Percentiles rank a stretch among this genome's conserved stretches.
phyloP scores from a whole-genome alignment of 2,113 vertebrate species.

The Phylloscopus trochilus region DNA sequence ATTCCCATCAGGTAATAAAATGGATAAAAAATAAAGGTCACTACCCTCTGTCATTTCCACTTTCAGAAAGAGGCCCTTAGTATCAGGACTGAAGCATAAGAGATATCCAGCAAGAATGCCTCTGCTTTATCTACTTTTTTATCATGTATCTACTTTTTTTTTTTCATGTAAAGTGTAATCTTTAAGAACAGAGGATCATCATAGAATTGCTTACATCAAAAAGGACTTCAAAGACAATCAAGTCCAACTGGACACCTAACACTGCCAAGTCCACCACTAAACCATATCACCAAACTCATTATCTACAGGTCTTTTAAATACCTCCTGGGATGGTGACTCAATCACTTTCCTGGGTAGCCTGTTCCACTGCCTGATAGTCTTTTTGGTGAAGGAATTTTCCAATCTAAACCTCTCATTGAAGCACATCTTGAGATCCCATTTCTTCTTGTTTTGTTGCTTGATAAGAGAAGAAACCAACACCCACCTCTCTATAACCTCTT shows the following conservation, averaged over 20 bases:
- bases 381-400: not conserved
- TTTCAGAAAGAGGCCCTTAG: not conserved
- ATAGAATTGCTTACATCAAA: not conserved
- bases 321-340: rapidly evolving
- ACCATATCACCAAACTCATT: not conserved
- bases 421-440: not conserved
- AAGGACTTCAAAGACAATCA: not conserved
- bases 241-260: not conserved
- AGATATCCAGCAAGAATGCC: not conserved
- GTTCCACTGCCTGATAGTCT: not conserved
- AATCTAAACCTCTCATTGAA: not conserved
- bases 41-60: not conserved
- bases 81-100: not conserved
- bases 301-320: not conserved
- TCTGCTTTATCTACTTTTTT: not conserved
- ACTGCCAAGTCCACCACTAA: not conserved
- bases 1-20: not conserved
- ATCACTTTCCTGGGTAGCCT: not conserved
- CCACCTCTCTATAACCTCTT: not conserved
- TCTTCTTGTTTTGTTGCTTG: not conserved
- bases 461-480: not conserved
- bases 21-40: not conserved
- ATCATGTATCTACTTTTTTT: not conserved
- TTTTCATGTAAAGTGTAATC: not conserved
- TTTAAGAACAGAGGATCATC: not conserved